phyloP scores from a whole-genome alignment of 2,888 invertebrate genomes.

The Proisotoma minuta region DNA sequence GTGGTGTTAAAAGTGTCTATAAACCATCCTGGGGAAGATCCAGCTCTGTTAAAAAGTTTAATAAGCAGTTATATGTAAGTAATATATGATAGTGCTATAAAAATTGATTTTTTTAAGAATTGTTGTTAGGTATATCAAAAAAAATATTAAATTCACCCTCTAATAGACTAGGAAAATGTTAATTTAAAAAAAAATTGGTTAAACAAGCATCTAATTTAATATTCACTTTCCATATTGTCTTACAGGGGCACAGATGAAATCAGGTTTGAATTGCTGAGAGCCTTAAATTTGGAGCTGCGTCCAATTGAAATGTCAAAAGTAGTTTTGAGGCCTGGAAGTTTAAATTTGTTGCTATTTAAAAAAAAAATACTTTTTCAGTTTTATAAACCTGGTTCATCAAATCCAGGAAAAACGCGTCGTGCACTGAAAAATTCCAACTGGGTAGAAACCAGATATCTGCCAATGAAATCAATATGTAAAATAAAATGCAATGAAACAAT shows the following conservation, averaged over 20 bases:
- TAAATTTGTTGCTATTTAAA: neutral
- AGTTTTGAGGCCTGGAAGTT: slow-evolving; percentile 23
- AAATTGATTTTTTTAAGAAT: no score
- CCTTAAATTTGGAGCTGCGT: slow-evolving; percentile 26
- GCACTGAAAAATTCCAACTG: slow-evolving; percentile 35
- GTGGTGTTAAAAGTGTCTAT: slow-evolving; percentile 44
- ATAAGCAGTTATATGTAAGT: no score
- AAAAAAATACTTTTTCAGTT: neutral
- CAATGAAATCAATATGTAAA: slow-evolving; percentile 6
- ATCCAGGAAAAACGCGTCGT: slow-evolving; percentile 39
- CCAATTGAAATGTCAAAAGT: slow-evolving; percentile 41
- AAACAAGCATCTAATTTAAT: no score
- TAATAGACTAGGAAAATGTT: no score
- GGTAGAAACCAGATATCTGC: slow-evolving; percentile 31
- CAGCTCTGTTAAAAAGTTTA: no score
- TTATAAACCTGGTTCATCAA: slow-evolving; percentile 40
- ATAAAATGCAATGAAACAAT: slow-evolving; percentile 8
- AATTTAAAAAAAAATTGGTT: no score
- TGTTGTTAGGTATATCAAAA: no score
- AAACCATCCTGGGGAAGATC: slow-evolving; percentile 31
- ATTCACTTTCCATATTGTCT: no score
- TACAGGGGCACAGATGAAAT: slow-evolving; percentile 33
- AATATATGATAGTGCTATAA: no score
- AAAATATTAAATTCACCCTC: no score
- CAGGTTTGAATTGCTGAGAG: slow-evolving; percentile 38